These are phyloP conservation scores for Drosophila kohkoa DNA, from an alignment of 1,140 invertebrate species.

Conservation along the genomic window DNA sequence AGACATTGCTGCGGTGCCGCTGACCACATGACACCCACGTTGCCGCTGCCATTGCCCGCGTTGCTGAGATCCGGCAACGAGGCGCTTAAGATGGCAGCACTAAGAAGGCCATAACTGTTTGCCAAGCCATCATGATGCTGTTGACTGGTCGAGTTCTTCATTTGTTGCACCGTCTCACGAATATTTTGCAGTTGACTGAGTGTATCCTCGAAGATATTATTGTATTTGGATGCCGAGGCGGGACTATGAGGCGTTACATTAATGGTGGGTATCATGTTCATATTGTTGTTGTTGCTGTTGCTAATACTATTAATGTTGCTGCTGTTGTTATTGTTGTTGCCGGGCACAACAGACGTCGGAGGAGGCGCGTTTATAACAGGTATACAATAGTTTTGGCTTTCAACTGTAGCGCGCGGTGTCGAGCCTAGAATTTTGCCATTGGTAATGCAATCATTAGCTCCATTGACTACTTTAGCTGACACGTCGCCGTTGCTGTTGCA, in stretches of 20 bases:
- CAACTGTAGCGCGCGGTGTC: constrained; percentile 47
- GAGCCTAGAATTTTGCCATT: constrained; percentile 47
- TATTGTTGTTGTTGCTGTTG: constrained; percentile 53
- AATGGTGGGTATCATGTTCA: constrained; percentile 90
- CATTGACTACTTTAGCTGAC: constrained; percentile 21
- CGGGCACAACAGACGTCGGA: constrained; percentile 10
- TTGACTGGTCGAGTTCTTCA: constrained; percentile 79
- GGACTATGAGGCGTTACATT: constrained; percentile 94
- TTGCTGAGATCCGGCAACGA: constrained; percentile 85
- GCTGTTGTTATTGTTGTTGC: constrained; percentile 29
- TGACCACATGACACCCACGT: constrained; percentile 66
- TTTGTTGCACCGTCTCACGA: constrained; percentile 82
- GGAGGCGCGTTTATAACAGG: constrained; percentile 71
- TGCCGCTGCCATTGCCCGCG: constrained; percentile 31
- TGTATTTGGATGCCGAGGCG: constrained; percentile 85
- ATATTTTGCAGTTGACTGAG: constrained; percentile 84
- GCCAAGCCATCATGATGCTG: constrained; percentile 64
- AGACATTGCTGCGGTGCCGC: constrained; percentile 77
- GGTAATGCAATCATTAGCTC: background rate
- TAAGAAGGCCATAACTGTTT: constrained; percentile 61
- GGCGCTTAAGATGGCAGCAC: constrained; percentile 85
- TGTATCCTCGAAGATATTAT: constrained; percentile 85
- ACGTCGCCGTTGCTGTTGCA: constrained; percentile 42
- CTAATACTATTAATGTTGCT: constrained; percentile 36
- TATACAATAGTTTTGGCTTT: constrained; percentile 81